Conservation (phyloP, 2,797 vertebrate genomes). For the Acipenser transmontanus region DNA sequence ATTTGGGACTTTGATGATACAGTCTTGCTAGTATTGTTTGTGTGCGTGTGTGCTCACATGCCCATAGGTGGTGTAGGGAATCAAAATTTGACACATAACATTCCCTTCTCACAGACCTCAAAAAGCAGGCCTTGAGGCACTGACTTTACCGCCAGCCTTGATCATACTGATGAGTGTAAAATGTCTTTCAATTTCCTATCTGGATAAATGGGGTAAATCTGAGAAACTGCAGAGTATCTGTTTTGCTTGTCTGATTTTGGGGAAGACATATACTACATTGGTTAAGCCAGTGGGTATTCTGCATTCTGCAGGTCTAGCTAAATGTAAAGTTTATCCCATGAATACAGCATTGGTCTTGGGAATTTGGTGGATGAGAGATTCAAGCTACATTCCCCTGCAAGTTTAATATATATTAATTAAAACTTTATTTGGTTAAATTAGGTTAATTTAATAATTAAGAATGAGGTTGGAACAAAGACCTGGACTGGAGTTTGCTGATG, state of each 20-base stretch:
- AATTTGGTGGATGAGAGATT: too few species aligned
- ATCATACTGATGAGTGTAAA: not conserved
- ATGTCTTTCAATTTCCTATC: not conserved
- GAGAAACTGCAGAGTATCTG: not conserved
- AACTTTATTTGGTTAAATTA: too few species aligned
- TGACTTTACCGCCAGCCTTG: not conserved
- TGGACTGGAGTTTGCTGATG: too few species aligned
- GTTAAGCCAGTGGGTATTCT: too few species aligned
- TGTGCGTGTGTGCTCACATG: not conserved
- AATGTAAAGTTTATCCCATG: too few species aligned
- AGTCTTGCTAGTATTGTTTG: not conserved
- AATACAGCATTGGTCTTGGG: too few species aligned
- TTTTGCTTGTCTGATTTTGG: not conserved
- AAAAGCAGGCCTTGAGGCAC: not conserved
- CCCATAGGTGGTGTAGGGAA: not conserved
- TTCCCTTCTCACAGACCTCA: not conserved
- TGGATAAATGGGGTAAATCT: not conserved
- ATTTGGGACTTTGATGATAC: conserved; percentile 1
- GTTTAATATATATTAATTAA: too few species aligned
- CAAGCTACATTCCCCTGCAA: too few species aligned
- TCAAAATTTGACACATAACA: not conserved
- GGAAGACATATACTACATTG: too few species aligned
- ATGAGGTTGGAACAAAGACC: too few species aligned
- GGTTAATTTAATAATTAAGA: too few species aligned
- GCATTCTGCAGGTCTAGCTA: too few species aligned